phyloP scores from a whole-genome alignment of 2,797 vertebrate species.

The Scolopax bukidnonensis region DNA sequence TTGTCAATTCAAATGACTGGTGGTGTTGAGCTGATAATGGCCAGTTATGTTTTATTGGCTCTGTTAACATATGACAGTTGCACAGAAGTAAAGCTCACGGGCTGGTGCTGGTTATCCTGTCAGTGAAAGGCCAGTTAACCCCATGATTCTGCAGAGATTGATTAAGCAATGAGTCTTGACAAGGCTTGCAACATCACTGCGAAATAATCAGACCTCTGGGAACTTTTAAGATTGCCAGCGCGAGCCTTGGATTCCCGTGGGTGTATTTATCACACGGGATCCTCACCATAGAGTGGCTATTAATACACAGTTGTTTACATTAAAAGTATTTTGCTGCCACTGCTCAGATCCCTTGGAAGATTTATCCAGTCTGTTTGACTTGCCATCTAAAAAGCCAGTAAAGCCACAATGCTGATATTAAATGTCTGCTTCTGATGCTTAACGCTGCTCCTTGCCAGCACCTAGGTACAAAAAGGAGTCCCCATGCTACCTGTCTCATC shows the following conservation, averaged over 20 bases:
- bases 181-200: constrained; percentile 10
- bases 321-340: neutral
- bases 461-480: neutral
- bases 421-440: neutral
- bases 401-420: neutral
- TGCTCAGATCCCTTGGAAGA: neutral
- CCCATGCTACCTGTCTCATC: neutral
- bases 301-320: neutral
- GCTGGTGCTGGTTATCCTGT: neutral
- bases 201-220: constrained; percentile 60
- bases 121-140: neutral
- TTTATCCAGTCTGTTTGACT: neutral
- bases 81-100: neutral
- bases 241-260: neutral
- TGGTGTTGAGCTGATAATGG: constrained; percentile 24
- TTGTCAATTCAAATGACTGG: constrained; percentile 22
- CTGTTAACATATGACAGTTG: neutral
- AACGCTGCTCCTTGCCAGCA: neutral
- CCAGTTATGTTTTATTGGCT: constrained; percentile 27
- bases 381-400: neutral
- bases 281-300: neutral
- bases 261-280: constrained; percentile 48
- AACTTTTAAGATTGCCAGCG: constrained; percentile 44
- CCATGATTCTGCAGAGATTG: constrained; percentile 28
- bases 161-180: constrained; percentile 59